phyloP scores from a whole-genome alignment of 2,113 vertebrate genomes.

The Bufo gargarizans region DNA sequence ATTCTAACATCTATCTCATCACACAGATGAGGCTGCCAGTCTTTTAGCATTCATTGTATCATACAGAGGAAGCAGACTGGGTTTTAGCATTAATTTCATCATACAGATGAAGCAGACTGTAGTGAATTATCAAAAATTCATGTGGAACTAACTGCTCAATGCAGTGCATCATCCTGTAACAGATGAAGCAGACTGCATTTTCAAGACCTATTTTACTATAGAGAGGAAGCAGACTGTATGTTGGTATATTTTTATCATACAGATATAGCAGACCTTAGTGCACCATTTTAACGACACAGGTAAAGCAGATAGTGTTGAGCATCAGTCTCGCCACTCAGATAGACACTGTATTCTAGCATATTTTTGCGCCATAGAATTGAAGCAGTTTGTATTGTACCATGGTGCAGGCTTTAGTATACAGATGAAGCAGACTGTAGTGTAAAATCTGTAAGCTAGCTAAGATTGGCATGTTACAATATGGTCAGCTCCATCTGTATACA shows the following conservation, averaged over 20 bases:
- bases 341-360: background rate
- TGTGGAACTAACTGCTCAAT: accelerated
- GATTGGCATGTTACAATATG: background rate
- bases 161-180: too few relatives aligned
- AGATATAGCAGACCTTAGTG: background rate
- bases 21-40: too few relatives aligned
- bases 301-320: too few relatives aligned
- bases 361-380: background rate
- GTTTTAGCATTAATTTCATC: too few relatives aligned
- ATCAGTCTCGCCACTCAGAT: too few relatives aligned
- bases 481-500: background rate
- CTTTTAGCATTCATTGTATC: too few relatives aligned
- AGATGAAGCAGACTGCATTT: too few relatives aligned
- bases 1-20: too few relatives aligned
- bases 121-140: background rate
- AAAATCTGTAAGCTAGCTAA: background rate
- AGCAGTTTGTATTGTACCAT: background rate
- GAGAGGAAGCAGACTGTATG: background rate
- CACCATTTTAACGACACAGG: too few relatives aligned
- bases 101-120: background rate
- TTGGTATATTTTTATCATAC: background rate
- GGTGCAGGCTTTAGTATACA: background rate
- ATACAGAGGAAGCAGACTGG: too few relatives aligned
- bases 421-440: background rate
- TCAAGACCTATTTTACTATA: too few relatives aligned